Base-by-base conservation (phyloP, 2,113 vertebrate species). In the Phycodurus eques region DNA sequence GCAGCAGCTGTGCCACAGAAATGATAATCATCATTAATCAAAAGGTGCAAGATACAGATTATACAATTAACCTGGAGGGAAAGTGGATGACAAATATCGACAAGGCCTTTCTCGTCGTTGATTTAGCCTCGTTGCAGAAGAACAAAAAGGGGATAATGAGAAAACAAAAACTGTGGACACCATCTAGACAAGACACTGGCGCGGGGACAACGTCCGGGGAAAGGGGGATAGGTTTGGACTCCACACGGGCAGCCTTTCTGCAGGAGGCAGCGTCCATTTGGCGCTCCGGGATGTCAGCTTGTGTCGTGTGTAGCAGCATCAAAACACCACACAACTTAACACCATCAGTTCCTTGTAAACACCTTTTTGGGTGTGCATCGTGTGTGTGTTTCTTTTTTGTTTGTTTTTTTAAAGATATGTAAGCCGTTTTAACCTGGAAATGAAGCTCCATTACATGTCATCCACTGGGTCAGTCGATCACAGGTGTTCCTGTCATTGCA, bases 401-500 rank as follows among this genome's bases (percentile, higher is more conserved):
- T 57, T n/a, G 7, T 35, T 20, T 46, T 43, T 22, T 13, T 6
- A 57, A 71, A 63, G 56, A 78, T 59, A 61, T 43, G 64, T 64
- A 71, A 73, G 64, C 6, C 60, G 65, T 63, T 66, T 77, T 27
- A 68, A 53, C 68, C 60, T 27, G 39, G 75, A 71, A 87, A 83
- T 71, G 54, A 78, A 71, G 53, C 53, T 56, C 53, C 9, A 56
- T 22, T 66, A 63, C 13, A 11, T 22, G 19, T 70, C 61, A 43
- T 77, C 69, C 2, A 8, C 67, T 63, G 6, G 51, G 51, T 20
- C 51, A 8, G 51, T 54, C 51, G 20, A 54, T 64, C 33, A 64
- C 22, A 22, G 35, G 6, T 13, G 8, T 35, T 54, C 47, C 65
- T 77, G 59, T 72, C 83, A 85, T 88, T 87, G 84, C 85, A 86